Conservation (phyloP, 2,888 invertebrate species). For the Merodon equestris region DNA sequence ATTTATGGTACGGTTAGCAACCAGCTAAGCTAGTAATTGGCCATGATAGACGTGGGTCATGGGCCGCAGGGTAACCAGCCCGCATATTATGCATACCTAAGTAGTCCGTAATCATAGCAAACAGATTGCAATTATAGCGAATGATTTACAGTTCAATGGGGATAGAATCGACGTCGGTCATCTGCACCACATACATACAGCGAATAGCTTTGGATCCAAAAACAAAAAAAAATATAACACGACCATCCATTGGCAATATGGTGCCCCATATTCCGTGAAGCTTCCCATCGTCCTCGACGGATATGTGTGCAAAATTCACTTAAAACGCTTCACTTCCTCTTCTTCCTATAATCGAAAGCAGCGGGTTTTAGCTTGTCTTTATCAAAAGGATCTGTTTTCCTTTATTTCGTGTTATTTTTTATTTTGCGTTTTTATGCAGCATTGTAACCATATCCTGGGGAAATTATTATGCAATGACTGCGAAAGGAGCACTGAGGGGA, state of each 20-base stretch:
- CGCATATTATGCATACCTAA: constrained; percentile 51
- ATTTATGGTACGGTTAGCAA: no score
- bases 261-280: constrained; percentile 1
- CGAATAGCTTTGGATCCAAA: not conserved
- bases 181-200: not conserved
- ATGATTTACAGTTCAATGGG: constrained; percentile 52
- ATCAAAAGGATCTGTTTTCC: constrained; percentile 45
- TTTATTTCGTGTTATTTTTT: constrained; percentile 37
- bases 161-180: not conserved
- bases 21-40: no score
- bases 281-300: no score
- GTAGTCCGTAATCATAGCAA: constrained; percentile 49
- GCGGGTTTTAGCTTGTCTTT: not conserved
- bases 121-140: constrained; percentile 51
- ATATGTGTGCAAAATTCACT: constrained; percentile 25
- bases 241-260: constrained; percentile 45
- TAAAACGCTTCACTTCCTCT: constrained; percentile 46
- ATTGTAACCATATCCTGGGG: constrained; percentile 62
- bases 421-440: constrained; percentile 24
- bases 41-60: no score
- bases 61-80: constrained; percentile 35
- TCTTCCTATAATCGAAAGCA: constrained; percentile 25
- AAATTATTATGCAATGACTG: constrained; percentile 66
- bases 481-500: constrained; percentile 50
- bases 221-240: constrained; percentile 36